These are phyloP conservation scores for Micropterix aruncella DNA, from an alignment of 2,888 invertebrate genomes.

Conservation along the genomic window DNA sequence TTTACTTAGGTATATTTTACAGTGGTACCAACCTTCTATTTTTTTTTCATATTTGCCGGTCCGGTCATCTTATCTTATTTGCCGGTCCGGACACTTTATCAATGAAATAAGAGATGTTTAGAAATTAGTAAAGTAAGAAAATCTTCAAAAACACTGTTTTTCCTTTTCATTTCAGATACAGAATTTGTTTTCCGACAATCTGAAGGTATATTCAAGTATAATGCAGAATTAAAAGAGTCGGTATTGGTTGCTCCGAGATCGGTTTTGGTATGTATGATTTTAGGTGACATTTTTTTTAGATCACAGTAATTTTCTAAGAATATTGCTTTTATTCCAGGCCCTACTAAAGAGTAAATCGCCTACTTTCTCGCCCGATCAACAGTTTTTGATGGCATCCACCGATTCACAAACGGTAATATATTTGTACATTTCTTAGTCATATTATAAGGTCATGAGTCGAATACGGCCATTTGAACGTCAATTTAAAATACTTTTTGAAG, in stretches of 20 bases:
- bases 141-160: conserved; percentile 4
- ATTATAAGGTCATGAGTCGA: not conserved
- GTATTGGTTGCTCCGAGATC: conserved; percentile 14
- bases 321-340: conserved; percentile 11
- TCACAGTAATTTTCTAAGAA: not conserved
- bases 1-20: too few relatives aligned
- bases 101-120: too few relatives aligned
- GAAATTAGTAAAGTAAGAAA: not conserved
- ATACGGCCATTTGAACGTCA: too few relatives aligned
- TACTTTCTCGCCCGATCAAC: conserved; percentile 8
- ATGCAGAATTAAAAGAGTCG: conserved; percentile 17
- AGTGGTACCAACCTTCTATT: too few relatives aligned
- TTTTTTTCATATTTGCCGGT: too few relatives aligned
- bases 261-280: conserved; percentile 18
- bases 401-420: conserved; percentile 10
- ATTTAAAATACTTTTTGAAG: too few relatives aligned
- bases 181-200: conserved; percentile 21
- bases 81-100: too few relatives aligned
- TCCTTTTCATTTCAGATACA: conserved; percentile 17
- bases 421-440: not conserved
- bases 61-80: too few relatives aligned
- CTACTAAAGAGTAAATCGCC: conserved; percentile 8
- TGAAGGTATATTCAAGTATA: conserved; percentile 17
- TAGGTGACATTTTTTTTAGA: conserved; percentile 1
- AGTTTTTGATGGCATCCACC: conserved; percentile 8